phyloP scores from a whole-genome alignment of 2,797 vertebrate species.

The Ibycter americanus region DNA sequence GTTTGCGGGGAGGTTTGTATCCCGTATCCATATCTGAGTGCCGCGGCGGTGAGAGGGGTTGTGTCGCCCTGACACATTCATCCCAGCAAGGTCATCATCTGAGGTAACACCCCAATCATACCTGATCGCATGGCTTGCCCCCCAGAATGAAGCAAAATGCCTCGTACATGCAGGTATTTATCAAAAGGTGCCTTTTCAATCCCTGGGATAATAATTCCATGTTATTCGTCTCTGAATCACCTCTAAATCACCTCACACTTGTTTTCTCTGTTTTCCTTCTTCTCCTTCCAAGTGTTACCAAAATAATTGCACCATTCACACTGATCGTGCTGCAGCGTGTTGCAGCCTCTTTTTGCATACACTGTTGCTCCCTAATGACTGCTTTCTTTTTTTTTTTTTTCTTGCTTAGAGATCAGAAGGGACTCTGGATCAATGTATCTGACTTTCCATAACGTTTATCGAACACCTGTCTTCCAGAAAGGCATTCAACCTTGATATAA shows the following conservation, averaged over 20 bases:
- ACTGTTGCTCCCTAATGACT: neutral
- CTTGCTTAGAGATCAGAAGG: neutral
- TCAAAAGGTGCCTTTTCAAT: neutral
- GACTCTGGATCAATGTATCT: neutral
- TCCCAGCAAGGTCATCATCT: neutral
- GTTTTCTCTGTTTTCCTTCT: neutral
- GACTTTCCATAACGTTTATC: rapidly evolving
- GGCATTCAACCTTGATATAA: neutral
- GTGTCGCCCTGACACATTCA: neutral
- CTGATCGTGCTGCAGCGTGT: too few species aligned
- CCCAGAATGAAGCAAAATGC: neutral
- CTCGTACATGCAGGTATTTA: rapidly evolving
- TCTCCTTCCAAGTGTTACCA: neutral
- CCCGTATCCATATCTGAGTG: rapidly evolving
- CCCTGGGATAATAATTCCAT: neutral
- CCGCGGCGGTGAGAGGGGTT: neutral
- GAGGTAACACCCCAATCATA: neutral
- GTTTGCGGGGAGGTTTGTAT: neutral
- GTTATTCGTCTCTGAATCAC: neutral
- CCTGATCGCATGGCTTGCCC: neutral
- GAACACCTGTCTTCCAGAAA: neutral
- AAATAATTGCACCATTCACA: neutral
- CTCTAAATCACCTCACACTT: neutral
- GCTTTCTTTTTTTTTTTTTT: neutral
- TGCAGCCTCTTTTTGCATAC: neutral